phyloP scores from a whole-genome alignment of 2,797 vertebrate genomes.

The Dendrocincla tyrannina region DNA sequence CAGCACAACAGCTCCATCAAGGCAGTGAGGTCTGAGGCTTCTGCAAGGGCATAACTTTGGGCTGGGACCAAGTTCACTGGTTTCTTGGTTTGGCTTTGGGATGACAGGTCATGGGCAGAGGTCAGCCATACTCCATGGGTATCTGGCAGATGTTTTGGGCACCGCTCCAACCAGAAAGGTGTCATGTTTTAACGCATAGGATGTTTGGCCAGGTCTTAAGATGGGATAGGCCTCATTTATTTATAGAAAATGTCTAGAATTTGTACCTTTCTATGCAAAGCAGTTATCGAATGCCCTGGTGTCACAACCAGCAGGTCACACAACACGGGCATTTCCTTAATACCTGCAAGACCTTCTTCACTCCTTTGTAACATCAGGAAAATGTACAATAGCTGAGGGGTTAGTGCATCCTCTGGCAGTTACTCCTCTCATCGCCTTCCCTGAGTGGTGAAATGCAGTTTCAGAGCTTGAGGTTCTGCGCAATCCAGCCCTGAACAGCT shows the following conservation, averaged over 20 bases:
- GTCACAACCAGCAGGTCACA: background rate
- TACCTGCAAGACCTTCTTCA: background rate
- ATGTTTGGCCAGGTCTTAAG: background rate
- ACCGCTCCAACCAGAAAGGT: background rate
- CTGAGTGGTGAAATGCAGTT: slow-evolving; percentile 28
- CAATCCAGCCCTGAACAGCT: slow-evolving; percentile 87
- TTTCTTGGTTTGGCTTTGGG: background rate
- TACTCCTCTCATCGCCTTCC: background rate
- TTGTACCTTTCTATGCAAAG: slow-evolving; percentile 7
- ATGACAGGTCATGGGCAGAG: background rate
- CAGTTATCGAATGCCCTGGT: background rate
- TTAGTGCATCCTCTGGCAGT: background rate
- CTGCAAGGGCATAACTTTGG: background rate
- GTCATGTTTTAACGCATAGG: background rate
- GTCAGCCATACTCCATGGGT: background rate
- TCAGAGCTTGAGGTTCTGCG: slow-evolving; percentile 76
- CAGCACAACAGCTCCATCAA: background rate
- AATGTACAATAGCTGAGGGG: background rate
- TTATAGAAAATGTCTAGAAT: slow-evolving; percentile 41
- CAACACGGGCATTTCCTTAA: background rate
- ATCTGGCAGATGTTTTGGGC: background rate
- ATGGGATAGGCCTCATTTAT: slow-evolving; percentile 38
- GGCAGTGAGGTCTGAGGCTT: background rate
- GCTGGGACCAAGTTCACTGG: background rate
- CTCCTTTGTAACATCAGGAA: background rate